Evolutionary conservation across 2,888 invertebrate genomes (phyloP), one percentile per base, ranked within the genome.

Genomic region (Caenorhabditis zanzibari): DNA sequence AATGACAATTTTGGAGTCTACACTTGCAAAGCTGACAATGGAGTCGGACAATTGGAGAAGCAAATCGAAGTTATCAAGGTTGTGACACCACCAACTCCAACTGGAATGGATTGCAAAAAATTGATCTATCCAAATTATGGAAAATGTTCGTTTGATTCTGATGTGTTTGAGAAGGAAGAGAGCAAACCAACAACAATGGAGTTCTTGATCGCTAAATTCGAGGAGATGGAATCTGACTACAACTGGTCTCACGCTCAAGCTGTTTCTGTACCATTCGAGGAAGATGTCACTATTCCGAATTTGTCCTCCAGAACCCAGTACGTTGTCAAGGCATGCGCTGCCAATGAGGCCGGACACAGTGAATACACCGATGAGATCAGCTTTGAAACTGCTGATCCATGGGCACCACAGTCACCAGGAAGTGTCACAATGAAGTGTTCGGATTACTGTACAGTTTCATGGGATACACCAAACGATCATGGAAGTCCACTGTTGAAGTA

Each of bases 401-500:
- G 88, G 88, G 86, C 85, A 5, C 90, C 90, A 14, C 83, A 82
- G 22, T 52, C 81, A 16, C 90, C 90, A 32, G 56, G 41, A 24
- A 80, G 81, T 26, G 85, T 88, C 5, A 49, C 28, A 58, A 85
- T 88, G 59, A 81, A 84, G 26, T 89, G 90, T 35, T 85, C 85
- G 5, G 85, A 85, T 14, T 82, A 69, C 28, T 91, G 91, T 71
- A 75, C 72, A 10, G 82, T 90, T 19, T 84, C 86, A 4, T 91
- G 91, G 91, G 63, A 69, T 19, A 79, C 81, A n/a, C 90, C 90
- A 41, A 90, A 90, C 47, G 77, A 89, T 72, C 87, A 89, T 68
- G 91, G 91, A 52, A 82, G 85, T 9, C 69, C 74, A 5, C 75
- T 91, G 41, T 83, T 82, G 52, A 81, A 83, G 24, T 91, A 89